Evolutionary conservation across 2,888 invertebrate species (phyloP).

Genomic region (Drosophila nigritarsus): DNA sequence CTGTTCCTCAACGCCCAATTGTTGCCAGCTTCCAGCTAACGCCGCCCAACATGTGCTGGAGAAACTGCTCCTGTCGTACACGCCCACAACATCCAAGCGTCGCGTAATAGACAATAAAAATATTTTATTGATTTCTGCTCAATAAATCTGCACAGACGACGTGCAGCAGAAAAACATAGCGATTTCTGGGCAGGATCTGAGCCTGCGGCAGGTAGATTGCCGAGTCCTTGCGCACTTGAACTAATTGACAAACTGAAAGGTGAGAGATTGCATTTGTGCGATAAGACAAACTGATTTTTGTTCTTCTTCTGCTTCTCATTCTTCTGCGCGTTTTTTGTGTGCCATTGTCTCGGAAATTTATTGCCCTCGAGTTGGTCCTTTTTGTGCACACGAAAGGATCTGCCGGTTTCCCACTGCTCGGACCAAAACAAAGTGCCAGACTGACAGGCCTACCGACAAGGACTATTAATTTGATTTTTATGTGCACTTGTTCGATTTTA

Average conservation of each 20-base stretch:
- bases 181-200: conserved; percentile 6
- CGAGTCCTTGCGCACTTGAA: conserved; percentile 64
- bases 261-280: conserved; percentile 75
- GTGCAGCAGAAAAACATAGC: conserved; percentile 20
- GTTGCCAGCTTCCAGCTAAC: background rate
- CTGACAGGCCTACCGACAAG: conserved; percentile 65
- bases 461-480: conserved; percentile 79
- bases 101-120: conserved; percentile 50
- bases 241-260: conserved; percentile 78
- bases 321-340: conserved; percentile 21
- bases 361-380: conserved; percentile 55
- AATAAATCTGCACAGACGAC: conserved; percentile 43
- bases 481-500: conserved; percentile 73
- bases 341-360: conserved; percentile 62
- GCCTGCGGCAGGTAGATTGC: conserved; percentile 43
- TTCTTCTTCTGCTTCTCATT: conserved; percentile 18
- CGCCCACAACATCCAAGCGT: conserved; percentile 9
- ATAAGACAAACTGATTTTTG: conserved; percentile 67
- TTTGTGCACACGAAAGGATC: conserved; percentile 29
- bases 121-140: conserved; percentile 69
- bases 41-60: conserved; percentile 63
- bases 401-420: conserved; percentile 75
- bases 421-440: conserved; percentile 77
- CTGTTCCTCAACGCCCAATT: conserved; percentile 37
- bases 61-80: conserved; percentile 67